Evolutionary conservation across 2,113 vertebrate genomes (phyloP).

Genomic region (Chlorodrepanis virens): DNA sequence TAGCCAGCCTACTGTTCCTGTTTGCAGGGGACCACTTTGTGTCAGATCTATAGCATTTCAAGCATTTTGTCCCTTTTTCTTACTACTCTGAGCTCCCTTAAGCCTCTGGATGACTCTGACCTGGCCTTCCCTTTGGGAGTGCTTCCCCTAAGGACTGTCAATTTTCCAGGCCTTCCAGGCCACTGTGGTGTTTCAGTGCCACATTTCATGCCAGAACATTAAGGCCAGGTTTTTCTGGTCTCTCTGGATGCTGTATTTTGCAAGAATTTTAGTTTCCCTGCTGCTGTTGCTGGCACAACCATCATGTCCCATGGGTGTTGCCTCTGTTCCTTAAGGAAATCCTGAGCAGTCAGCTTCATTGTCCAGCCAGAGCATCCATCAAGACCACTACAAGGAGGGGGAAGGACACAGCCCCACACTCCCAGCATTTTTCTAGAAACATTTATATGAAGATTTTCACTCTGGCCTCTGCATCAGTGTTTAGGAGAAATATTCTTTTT

Average conservation of each 20-base stretch:
- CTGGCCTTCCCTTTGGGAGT: not conserved
- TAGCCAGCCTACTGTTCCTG: not conserved
- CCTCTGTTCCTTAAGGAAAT: not conserved
- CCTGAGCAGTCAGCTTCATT: not conserved
- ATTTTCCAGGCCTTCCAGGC: not conserved
- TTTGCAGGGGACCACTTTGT: not conserved
- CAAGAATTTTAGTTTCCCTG: not conserved
- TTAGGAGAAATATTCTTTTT: not conserved
- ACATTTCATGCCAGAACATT: not conserved
- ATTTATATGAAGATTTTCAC: not conserved
- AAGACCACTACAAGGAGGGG: not conserved
- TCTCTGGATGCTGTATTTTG: not conserved
- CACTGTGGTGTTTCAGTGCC: not conserved
- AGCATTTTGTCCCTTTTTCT: not conserved
- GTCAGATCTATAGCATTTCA: not conserved
- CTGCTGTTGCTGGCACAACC: not conserved
- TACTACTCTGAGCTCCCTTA: not conserved
- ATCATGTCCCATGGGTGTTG: not conserved
- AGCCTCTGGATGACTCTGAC: not conserved
- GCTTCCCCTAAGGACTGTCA: not conserved
- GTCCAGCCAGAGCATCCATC: not conserved
- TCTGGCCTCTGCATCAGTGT: not conserved
- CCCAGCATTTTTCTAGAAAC: not conserved
- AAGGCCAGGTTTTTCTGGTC: not conserved
- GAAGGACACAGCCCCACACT: not conserved